Evolutionary conservation across 1,140 invertebrate species (phyloP).

Genomic region (Eueides isabella): DNA sequence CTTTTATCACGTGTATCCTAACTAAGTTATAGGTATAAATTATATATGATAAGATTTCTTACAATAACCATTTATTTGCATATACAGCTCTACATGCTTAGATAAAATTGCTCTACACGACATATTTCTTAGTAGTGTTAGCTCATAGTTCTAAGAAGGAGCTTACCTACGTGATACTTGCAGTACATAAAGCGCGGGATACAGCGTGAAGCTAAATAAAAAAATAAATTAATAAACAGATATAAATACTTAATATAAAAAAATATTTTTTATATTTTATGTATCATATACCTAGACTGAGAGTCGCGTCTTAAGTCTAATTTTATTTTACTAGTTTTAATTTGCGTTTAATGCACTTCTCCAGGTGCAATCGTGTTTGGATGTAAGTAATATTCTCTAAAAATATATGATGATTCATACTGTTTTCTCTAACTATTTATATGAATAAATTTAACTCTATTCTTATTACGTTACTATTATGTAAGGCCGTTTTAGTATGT

Average conservation of each 20-base stretch:
- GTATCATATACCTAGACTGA: too few relatives aligned
- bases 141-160: not conserved
- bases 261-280: too few relatives aligned
- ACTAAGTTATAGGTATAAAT: too few relatives aligned
- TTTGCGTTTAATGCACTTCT: too few relatives aligned
- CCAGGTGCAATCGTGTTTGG: too few relatives aligned
- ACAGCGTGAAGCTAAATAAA: too few relatives aligned
- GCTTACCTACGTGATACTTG: not conserved
- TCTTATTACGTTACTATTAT: slow-evolving; percentile 11
- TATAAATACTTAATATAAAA: too few relatives aligned
- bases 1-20: not conserved
- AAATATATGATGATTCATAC: not conserved
- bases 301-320: too few relatives aligned
- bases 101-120: not conserved
- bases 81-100: not conserved
- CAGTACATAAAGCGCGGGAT: too few relatives aligned
- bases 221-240: too few relatives aligned
- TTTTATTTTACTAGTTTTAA: too few relatives aligned
- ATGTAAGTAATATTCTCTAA: not conserved
- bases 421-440: not conserved
- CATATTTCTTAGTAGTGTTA: not conserved
- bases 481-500: slow-evolving; percentile 9
- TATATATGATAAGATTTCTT: not conserved
- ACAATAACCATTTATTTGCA: not conserved
- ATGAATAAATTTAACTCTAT: not conserved